Conservation (phyloP, 2,113 vertebrate genomes). For the Polyodon spathula region DNA sequence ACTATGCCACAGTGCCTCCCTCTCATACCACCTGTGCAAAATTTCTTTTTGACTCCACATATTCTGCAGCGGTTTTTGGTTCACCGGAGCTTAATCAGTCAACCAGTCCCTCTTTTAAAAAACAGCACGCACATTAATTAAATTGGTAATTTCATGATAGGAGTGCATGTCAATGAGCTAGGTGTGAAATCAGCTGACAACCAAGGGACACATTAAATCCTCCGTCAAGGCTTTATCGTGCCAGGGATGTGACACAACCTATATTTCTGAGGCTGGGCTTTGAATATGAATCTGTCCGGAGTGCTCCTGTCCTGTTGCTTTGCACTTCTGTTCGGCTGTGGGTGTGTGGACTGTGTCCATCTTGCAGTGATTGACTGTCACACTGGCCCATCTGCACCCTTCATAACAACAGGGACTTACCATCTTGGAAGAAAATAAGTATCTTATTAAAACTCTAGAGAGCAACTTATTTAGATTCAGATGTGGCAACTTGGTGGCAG, state of each 20-base stretch:
- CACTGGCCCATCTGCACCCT: constrained; percentile 10
- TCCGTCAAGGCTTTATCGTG: background rate
- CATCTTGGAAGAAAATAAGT: no score
- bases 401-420: no score
- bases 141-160: background rate
- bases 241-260: background rate
- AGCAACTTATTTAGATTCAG: no score
- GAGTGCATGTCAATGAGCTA: background rate
- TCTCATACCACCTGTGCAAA: no score
- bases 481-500: background rate
- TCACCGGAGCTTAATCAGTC: no score
- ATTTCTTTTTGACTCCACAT: background rate
- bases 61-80: background rate
- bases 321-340: background rate
- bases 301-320: background rate
- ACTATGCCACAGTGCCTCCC: background rate
- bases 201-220: background rate
- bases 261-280: background rate
- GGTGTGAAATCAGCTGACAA: background rate
- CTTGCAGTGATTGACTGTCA: background rate
- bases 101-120: no score
- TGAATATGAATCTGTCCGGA: constrained; percentile 7
- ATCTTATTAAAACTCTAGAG: no score
- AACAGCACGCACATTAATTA: no score
- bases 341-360: background rate